Base-by-base conservation (phyloP, 2,888 invertebrate species). In the Phengaris arion region DNA sequence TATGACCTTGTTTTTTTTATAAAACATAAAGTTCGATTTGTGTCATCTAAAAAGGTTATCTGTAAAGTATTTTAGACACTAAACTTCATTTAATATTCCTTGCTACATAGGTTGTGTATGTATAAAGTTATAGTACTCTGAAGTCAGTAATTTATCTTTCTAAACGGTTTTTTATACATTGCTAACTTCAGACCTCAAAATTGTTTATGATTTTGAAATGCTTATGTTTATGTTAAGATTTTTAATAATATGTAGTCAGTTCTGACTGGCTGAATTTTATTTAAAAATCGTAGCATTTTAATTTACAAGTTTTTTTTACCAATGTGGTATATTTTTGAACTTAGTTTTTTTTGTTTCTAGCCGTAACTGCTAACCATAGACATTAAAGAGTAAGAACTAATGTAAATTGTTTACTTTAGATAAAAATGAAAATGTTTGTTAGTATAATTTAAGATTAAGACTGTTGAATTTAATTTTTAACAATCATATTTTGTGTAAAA, bases 401-500 rank as follows among this genome's bases (percentile, higher is more conserved):
- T 35, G 6, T 35, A 15, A 22, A 64, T 64, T 64, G 35, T 64
- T 64, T 35, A 64, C 13, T 64, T 12, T 45, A 48, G 48, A 48
- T 10, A 35, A 45, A 64, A 35, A 12, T 45, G 35, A 35, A 12
- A 35, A 64, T 64, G 64, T 70, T 70, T 70, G 12, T 70, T 4
- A 15, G 3, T 51, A 15, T 22, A 70, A 70, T 72, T 68, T 68
- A 68, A 52, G 52, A 52, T 52, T 45, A 22, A 64, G 64, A 64
- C 64, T 64, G 64, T 64, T 64, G 12, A 45, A 64, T 45, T 10
- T 35, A 45, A 64, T 64, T 12, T 64, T 12, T 35, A 64, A 64
- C 9, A 64, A 64, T 64, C 13, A 64, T 45, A 12, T 12, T 64
- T 35, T 64, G 64, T 64, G 35, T 35, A 35, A 5, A 64, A 64